These are phyloP conservation scores for Andrena minutula DNA, from an alignment of 2,888 invertebrate genomes.

Conservation along the genomic window DNA sequence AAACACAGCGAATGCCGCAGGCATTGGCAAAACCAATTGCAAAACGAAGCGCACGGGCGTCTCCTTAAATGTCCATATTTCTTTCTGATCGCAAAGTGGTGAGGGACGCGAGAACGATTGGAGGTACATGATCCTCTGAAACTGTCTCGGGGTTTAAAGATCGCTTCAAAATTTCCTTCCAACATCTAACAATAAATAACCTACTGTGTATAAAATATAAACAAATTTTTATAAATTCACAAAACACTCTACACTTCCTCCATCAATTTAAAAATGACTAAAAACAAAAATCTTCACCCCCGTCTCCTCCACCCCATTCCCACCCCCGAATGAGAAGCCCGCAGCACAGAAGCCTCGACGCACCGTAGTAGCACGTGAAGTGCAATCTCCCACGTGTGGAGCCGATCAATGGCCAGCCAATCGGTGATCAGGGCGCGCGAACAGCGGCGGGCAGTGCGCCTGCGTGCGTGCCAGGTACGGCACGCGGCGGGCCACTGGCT, in stretches of 20 bases:
- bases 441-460: constrained; percentile 17
- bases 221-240: no score
- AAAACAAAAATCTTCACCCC: no score
- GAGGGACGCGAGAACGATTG: not conserved
- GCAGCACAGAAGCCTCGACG: not conserved
- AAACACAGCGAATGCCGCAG: constrained; percentile 30
- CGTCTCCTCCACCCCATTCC: no score
- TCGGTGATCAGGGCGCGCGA: constrained; percentile 1
- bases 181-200: no score
- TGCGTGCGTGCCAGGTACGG: constrained; percentile 40
- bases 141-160: not conserved
- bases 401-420: constrained; percentile 42
- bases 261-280: no score
- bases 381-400: constrained; percentile 36
- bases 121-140: not conserved
- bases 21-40: constrained; percentile 24
- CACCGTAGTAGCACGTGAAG: constrained; percentile 38
- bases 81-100: not conserved
- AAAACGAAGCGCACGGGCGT: constrained; percentile 13
- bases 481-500: constrained; percentile 53
- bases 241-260: no score
- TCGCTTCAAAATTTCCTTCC: no score
- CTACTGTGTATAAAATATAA: no score
- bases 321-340: no score
- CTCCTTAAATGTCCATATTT: constrained; percentile 25